Conservation (phyloP, 1,140 invertebrate genomes). For the Listronotus bonariensis region DNA sequence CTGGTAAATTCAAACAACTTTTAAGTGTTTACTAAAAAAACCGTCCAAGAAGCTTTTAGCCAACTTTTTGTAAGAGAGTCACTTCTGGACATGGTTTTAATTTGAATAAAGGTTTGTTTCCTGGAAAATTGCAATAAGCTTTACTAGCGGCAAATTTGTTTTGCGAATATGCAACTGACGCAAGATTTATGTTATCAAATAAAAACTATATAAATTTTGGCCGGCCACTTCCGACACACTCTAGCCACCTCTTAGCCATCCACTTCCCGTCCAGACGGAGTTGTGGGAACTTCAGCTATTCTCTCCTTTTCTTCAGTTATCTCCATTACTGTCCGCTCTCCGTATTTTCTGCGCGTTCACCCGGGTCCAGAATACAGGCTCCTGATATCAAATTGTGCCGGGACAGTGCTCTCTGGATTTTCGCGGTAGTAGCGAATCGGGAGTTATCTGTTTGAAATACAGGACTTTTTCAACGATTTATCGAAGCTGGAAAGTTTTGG, state of each 20-base stretch:
- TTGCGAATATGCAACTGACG: conserved; percentile 11
- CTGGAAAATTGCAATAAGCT: too few species aligned
- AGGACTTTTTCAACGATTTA: conserved; percentile 14
- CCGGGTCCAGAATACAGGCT: conserved; percentile 33
- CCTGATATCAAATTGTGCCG: conserved; percentile 33
- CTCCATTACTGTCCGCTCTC: conserved; percentile 9
- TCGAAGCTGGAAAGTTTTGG: conserved; percentile 16
- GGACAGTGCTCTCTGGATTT: conserved; percentile 35
- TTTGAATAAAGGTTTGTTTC: too few species aligned
- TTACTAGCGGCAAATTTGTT: too few species aligned
- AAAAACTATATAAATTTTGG: conserved; percentile 32
- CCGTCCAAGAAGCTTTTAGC: too few species aligned
- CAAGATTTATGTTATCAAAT: conserved; percentile 10
- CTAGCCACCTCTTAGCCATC: conserved; percentile 21
- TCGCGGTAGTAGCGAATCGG: conserved; percentile 13
- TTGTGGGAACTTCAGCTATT: conserved; percentile 26
- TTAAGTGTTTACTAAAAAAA: too few species aligned
- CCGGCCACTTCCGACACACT: conserved; percentile 32
- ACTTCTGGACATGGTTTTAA: too few species aligned
- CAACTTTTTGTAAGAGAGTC: too few species aligned
- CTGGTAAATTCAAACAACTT: too few species aligned
- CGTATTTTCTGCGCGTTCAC: conserved; percentile 30
- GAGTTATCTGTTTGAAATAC: conserved; percentile 1
- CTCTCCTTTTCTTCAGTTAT: neutral
- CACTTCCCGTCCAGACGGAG: conserved; percentile 29